These are phyloP conservation scores for Drosophila parvula DNA, from an alignment of 1,140 invertebrate species.

Conservation along the genomic window DNA sequence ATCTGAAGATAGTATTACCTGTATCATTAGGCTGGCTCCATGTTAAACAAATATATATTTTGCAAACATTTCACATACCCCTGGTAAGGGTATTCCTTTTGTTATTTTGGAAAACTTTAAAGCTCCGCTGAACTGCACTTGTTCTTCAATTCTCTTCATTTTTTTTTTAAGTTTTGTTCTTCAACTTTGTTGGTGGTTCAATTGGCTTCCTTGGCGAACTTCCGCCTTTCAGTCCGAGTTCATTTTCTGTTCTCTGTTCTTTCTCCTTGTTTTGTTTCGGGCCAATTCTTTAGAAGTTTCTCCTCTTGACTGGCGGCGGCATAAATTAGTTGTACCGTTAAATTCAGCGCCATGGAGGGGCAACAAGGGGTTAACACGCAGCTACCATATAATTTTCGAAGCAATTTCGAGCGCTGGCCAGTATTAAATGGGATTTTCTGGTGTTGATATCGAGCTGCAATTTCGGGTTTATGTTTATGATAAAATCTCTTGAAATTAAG, in stretches of 20 bases:
- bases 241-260: constrained; percentile 21
- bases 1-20: background rate
- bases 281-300: constrained; percentile 54
- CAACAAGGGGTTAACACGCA: constrained; percentile 9
- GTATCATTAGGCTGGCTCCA: no score
- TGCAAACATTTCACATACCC: background rate
- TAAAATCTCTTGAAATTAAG: constrained; percentile 31
- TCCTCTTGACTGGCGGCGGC: constrained; percentile 54
- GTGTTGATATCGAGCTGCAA: constrained; percentile 42
- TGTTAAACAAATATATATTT: background rate
- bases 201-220: constrained; percentile 71
- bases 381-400: constrained; percentile 60
- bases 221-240: constrained; percentile 55
- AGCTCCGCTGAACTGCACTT: constrained; percentile 52
- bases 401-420: constrained; percentile 38
- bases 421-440: constrained; percentile 51
- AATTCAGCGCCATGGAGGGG: constrained; percentile 3
- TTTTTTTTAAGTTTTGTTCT: constrained; percentile 17
- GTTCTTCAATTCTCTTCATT: constrained; percentile 27
- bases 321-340: constrained; percentile 75
- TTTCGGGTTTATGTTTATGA: constrained; percentile 50
- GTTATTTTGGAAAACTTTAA: constrained; percentile 24
- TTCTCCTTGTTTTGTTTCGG: constrained; percentile 34
- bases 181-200: constrained; percentile 56
- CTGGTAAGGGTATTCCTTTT: constrained; percentile 38